A percentile compares a stretch with the other conserved stretches of the same genome.
phyloP scores from a whole-genome alignment of 2,888 invertebrate genomes.

The Tolmerus cingulatus region DNA sequence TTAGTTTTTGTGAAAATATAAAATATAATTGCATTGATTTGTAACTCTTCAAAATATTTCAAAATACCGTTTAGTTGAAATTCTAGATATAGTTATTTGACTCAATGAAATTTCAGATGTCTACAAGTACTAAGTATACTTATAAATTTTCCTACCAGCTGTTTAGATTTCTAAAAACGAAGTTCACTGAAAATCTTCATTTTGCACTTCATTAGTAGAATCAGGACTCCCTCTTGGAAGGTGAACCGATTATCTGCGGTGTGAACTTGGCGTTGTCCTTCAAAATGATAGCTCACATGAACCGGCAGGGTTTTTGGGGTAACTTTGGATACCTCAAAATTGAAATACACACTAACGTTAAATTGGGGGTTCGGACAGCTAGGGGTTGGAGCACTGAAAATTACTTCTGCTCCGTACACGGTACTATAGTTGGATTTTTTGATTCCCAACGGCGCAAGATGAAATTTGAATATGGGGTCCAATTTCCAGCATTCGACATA shows the following conservation, averaged over 20 bases:
- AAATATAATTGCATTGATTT: too few relatives aligned
- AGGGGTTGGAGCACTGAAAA: conserved; percentile 63
- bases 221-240: conserved; percentile 34
- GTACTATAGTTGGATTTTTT: conserved; percentile 54
- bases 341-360: conserved; percentile 63
- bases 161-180: conserved; percentile 1
- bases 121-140: too few relatives aligned
- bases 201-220: conserved; percentile 30
- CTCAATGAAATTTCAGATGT: too few relatives aligned
- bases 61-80: too few relatives aligned
- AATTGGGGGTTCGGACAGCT: conserved; percentile 64
- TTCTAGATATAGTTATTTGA: too few relatives aligned
- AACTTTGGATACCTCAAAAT: conserved; percentile 55
- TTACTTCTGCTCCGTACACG: conserved; percentile 57
- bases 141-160: too few relatives aligned
- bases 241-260: conserved; percentile 23
- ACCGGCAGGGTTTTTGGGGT: conserved; percentile 33
- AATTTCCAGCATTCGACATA: conserved; percentile 53
- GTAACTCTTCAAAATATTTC: too few relatives aligned
- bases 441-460: conserved; percentile 50
- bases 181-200: conserved; percentile 30
- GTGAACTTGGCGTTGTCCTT: conserved; percentile 37
- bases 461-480: conserved; percentile 53
- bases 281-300: conserved; percentile 46
- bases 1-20: too few relatives aligned